Base-by-base conservation (phyloP, 2,888 invertebrate species). In the Penaeus monodon region DNA sequence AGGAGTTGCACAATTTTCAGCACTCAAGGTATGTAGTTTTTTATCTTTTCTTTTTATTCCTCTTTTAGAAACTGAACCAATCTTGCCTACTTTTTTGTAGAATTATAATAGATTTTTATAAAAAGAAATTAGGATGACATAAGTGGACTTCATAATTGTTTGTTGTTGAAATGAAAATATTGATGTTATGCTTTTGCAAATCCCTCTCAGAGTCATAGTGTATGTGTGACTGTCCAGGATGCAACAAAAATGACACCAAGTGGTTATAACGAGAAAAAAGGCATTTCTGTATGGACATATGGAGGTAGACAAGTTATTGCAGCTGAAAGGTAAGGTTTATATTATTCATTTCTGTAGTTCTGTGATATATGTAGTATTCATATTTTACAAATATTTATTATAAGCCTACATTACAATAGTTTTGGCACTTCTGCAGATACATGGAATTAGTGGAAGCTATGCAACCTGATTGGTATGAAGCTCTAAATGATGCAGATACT, bases 401-500 rank as follows among this genome's bases (percentile, higher is more conserved):
- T 22, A 20, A 79, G 22, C 12, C 20, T 64, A 38, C 17, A 8
- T 17, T 80, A 27, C 27, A 12, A 81, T 20, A 49, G 2, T 7
- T 10, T 83, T 2, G 24, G 20, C 8, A 22, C 6, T 44, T n/a
- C 22, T 27, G 70, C 92, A 95, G 95, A 91, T 96, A 96, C 92
- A 96, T 97, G 95, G 94, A 96, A 91, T 92, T 96, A 66, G 94
- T 97, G 90, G 96, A 97, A 93, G 92, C 94, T 49, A 95, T 96
- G 92, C 94, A 95, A 92, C 97, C 98, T 68, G 96, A 97, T 92
- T 94, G 96, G 91, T 96, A 96, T 93, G 95, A 96, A 92, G 94
- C 95, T 24, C 93, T 98, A 91, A 95, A 95, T 92, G 97, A 98
- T 94, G 95, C 95, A 68, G 95, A 96, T 91, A 96, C 95, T 73